Percentiles rank a stretch among this genome's conserved stretches.
Conservation (phyloP, 64 coral and sea anemone genomes). For the Montipora sp. region DNA sequence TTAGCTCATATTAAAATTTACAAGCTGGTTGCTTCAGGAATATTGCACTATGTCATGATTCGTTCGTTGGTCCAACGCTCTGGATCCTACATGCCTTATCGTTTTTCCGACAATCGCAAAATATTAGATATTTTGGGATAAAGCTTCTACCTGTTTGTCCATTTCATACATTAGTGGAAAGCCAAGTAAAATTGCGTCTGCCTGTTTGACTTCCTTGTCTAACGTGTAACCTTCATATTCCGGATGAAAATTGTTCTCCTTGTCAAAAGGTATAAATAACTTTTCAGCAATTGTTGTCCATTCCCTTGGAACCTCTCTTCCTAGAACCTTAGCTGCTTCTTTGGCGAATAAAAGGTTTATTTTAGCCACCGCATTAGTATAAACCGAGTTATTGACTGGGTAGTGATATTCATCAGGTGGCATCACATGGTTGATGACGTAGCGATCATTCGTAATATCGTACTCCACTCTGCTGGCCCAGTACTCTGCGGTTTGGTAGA, state of each 20-base stretch:
- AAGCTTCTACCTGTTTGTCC: conserved; percentile 61
- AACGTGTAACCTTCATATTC: conserved; percentile 88
- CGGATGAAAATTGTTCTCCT: conserved; percentile 75
- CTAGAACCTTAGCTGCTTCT: conserved; percentile 64
- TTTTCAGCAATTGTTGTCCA: conserved; percentile 79
- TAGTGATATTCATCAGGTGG: conserved; percentile 95
- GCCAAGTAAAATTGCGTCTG: conserved; percentile 90
- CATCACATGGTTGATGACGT: conserved; percentile 96
- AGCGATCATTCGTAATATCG: conserved; percentile 40
- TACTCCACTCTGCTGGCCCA: conserved; percentile 89
- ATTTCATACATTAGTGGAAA: conserved; percentile 88
- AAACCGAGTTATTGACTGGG: conserved; percentile 90
- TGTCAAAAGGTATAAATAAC: conserved; percentile 81
- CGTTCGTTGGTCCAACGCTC: no score
- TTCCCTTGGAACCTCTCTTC: conserved; percentile 51
- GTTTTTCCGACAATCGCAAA: no score
- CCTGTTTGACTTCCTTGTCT: conserved; percentile 82
- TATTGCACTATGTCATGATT: no score
- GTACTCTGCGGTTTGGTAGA: conserved; percentile 85
- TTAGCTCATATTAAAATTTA: no score
- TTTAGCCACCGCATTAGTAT: conserved; percentile 92
- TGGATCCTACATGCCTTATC: no score
- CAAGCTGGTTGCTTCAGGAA: no score
- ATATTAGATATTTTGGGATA: neutral
- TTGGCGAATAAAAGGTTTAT: conserved; percentile 87